Evolutionary conservation across 1,140 invertebrate species (phyloP).

Genomic region (Galleria mellonella): DNA sequence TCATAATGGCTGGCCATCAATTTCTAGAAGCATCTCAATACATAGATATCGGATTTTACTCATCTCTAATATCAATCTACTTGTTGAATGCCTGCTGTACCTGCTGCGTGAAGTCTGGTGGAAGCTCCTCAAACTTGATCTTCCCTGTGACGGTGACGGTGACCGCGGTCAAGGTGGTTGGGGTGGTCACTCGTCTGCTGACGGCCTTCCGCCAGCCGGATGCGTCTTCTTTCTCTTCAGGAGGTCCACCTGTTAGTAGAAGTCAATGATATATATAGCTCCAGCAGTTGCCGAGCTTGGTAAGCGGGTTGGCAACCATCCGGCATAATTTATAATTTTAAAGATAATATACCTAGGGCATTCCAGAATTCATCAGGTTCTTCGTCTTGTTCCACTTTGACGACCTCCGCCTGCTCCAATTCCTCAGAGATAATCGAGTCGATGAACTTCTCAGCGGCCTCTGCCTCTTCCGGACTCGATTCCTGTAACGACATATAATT

Average conservation of each 20-base stretch:
- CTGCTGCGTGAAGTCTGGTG: slow-evolving; percentile 76
- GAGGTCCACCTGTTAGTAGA: slow-evolving; percentile 41
- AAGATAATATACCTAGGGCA: slow-evolving; percentile 73
- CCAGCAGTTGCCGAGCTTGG: too few relatives aligned
- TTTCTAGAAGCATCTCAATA: too few relatives aligned
- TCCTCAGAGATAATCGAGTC: slow-evolving; percentile 74
- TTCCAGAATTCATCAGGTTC: slow-evolving; percentile 86
- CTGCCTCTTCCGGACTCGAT: slow-evolving; percentile 79
- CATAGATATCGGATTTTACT: too few relatives aligned
- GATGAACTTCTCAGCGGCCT: slow-evolving; percentile 76
- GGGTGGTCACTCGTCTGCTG: slow-evolving; percentile 48
- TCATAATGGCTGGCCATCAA: too few relatives aligned
- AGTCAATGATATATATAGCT: too few relatives aligned
- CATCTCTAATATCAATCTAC: too few relatives aligned
- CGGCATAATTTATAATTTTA: too few relatives aligned
- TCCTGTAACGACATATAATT: too few relatives aligned
- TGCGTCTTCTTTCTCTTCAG: slow-evolving; percentile 34
- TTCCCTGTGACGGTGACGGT: slow-evolving; percentile 75
- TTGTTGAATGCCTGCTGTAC: too few relatives aligned
- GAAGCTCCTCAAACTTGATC: slow-evolving; percentile 81
- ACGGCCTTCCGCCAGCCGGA: slow-evolving; percentile 53
- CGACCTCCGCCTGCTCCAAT: slow-evolving; percentile 60
- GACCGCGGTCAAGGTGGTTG: slow-evolving; percentile 81
- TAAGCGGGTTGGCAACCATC: too few relatives aligned
- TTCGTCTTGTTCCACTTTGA: slow-evolving; percentile 79